phyloP scores from a whole-genome alignment of 2,797 vertebrate species.

The Pangasius larnaudii region DNA sequence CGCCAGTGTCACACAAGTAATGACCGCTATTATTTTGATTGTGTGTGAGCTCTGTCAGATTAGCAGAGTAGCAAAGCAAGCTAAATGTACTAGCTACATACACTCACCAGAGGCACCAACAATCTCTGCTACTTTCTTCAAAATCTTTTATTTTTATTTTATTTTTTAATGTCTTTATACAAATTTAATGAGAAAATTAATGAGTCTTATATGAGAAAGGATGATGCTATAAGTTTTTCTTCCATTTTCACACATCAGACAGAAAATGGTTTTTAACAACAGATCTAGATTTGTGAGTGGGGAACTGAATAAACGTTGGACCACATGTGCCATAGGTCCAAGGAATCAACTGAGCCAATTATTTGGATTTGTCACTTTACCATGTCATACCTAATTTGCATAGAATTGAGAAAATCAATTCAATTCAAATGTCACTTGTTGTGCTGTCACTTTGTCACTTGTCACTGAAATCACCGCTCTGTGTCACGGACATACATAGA shows the following conservation, averaged over 20 bases:
- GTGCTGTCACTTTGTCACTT: background rate
- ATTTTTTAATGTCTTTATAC: background rate
- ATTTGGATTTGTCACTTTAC: constrained; percentile 5
- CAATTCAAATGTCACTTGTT: background rate
- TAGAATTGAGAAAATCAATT: background rate
- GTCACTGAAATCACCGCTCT: background rate
- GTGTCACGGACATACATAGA: background rate
- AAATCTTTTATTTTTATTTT: background rate
- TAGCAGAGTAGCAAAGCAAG: background rate
- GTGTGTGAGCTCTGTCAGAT: background rate
- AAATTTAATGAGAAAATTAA: background rate
- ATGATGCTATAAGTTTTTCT: background rate
- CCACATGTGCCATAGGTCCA: background rate
- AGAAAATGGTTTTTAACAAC: background rate
- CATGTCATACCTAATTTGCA: background rate
- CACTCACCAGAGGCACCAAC: background rate
- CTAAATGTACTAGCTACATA: background rate
- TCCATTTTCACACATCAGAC: background rate
- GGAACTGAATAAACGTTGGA: background rate
- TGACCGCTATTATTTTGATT: background rate
- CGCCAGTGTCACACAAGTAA: background rate
- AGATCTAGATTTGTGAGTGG: background rate
- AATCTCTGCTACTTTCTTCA: background rate
- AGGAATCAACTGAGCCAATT: background rate
- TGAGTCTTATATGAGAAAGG: background rate